phyloP scores from a whole-genome alignment of 1,140 invertebrate genomes.

The fruit fly (Drosophila melanogaster) region Release_6_plus_ISO1_MT NT_033777.3:28019001-28019500 shows the following conservation, averaged over 20 bases:
- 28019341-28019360: conserved; percentile 21
- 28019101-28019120: conserved; percentile 70
- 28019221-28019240: background rate
- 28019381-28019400: conserved; percentile 47
- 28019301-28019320: conserved; percentile 72
- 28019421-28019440: conserved; percentile 80
- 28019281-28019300: conserved; percentile 80
- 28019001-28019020: conserved; percentile 53
- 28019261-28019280: conserved; percentile 69
- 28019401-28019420: conserved; percentile 79
- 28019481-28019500: conserved; percentile 22
- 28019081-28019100: conserved; percentile 47
- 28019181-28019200: conserved; percentile 81
- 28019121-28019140: conserved; percentile 66
- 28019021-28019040: conserved; percentile 72
- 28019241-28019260: conserved; percentile 12
- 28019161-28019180: conserved; percentile 78
- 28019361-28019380: conserved; percentile 26
- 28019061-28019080: conserved; percentile 66
- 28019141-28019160: conserved; percentile 61
- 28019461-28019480: conserved; percentile 30
- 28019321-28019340: conserved; percentile 64
- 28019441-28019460: conserved; percentile 55
- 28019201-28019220: conserved; percentile 70
- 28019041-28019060: conserved; percentile 72